These are phyloP conservation scores for Lutraria rhynchaena DNA, from an alignment of 1,140 invertebrate species.

Conservation along the genomic window DNA sequence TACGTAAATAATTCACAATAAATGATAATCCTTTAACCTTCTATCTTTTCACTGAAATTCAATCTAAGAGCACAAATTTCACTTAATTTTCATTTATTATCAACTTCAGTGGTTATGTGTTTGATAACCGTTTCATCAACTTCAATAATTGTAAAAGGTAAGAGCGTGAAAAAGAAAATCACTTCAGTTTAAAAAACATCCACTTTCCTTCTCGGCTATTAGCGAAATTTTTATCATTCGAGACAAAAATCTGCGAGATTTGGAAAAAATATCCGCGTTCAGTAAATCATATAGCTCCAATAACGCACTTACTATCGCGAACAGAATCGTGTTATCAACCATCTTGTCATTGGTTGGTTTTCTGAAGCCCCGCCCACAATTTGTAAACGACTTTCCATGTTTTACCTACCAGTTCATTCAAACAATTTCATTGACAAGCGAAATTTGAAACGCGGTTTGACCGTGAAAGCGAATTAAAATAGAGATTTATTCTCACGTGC, in stretches of 20 bases:
- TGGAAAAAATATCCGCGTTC: constrained; percentile 41
- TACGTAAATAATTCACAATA: too few relatives aligned
- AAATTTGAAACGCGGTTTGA: constrained; percentile 8
- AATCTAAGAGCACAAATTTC: too few relatives aligned
- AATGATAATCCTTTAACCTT: too few relatives aligned
- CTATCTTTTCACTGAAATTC: too few relatives aligned
- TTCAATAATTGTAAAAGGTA: too few relatives aligned
- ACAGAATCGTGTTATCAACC: constrained; percentile 35
- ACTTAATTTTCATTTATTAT: too few relatives aligned
- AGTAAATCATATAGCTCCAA: constrained; percentile 39
- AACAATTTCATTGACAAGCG: constrained; percentile 27
- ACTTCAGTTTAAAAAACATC: too few relatives aligned
- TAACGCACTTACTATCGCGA: constrained; percentile 28
- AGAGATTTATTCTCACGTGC: background rate
- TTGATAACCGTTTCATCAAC: too few relatives aligned
- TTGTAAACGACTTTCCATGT: constrained; percentile 11
- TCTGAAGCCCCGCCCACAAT: constrained; percentile 38
- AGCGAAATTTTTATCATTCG: too few relatives aligned
- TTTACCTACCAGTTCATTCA: constrained; percentile 6
- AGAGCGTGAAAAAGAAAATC: too few relatives aligned
- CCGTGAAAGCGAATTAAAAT: constrained; percentile 1
- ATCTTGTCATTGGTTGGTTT: constrained; percentile 27
- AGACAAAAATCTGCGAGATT: constrained; percentile 13
- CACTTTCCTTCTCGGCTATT: too few relatives aligned
- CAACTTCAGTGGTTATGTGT: too few relatives aligned